Evolutionary conservation across 2,797 vertebrate species (phyloP), one percentile per base, ranked within the genome.

Genomic region (Cryptoblepharus egeriae): DNA sequence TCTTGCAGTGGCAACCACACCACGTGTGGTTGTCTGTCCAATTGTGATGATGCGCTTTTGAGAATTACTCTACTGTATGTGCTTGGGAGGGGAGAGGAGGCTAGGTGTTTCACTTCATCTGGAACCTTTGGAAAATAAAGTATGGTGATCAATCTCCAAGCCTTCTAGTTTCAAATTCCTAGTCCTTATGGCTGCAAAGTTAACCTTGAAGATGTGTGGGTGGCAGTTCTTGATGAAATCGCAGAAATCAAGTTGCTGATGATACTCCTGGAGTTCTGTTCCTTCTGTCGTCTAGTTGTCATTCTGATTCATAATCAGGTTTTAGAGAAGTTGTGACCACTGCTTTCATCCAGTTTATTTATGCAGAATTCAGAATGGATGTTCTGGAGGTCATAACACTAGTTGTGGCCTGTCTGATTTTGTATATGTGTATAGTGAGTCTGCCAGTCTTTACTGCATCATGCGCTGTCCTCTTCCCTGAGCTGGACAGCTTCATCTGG

Each of bases 71-170:
- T n/a, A n/a, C n/a, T n/a, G n/a, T n/a, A 52, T 52, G 49, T 15
- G 18, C 49, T 52, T 52, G 15, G 49, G 20, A 24, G 37, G 22
- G 16, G 6, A 8, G 30, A 39, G 6, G 12, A 68, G 37, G 7
- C 65, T 67, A 5, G n/a, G 11, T 64, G 32, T 63, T 74, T 60
- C 28, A 68, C 16, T n/a, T 57, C 13, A 35, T 60, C 16, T 37
- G 61, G 64, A 55, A 39, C n/a, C 49, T 79, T 73, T 60, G 64
- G 70, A 67, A 60, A 84, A 81, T 67, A 65, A 83, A 49, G 58
- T 60, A 3, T 49, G n/a, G 26, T 49, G 37, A 16, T 49, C 30
- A n/a, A 16, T 79, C 60, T 79, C 55, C n/a, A 35, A 67, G 37
- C 26, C 26, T 68, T 84, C 24, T 82, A 4, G 37, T 73, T 71